phyloP scores from a whole-genome alignment of 2,888 invertebrate species.

The Diplolepis rosae region DNA sequence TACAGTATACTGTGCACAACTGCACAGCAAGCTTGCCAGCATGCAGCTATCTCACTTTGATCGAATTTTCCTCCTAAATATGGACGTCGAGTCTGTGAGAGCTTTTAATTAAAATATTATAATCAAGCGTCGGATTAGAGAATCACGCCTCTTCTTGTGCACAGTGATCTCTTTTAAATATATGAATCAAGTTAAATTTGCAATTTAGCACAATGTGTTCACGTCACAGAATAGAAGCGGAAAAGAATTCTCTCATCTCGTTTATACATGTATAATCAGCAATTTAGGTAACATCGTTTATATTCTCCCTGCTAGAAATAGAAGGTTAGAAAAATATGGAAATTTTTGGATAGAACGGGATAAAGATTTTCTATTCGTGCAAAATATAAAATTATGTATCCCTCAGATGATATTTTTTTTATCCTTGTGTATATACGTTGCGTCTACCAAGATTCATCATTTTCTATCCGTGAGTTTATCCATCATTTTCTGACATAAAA shows the following conservation, averaged over 20 bases:
- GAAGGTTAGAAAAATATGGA: no score
- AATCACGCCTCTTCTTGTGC: slow-evolving; percentile 11
- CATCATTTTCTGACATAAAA: no score
- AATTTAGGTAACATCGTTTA: no score
- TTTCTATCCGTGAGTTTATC: no score
- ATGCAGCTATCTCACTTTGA: slow-evolving; percentile 20
- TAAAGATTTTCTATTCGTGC: no score
- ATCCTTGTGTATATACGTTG: no score
- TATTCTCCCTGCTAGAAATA: no score
- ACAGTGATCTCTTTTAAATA: neutral
- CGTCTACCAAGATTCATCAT: no score
- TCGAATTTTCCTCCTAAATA: slow-evolving; percentile 27
- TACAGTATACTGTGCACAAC: slow-evolving; percentile 24
- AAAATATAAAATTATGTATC: no score
- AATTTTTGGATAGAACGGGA: no score
- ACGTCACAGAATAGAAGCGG: neutral
- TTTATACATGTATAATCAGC: neutral
- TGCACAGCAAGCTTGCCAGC: slow-evolving; percentile 22
- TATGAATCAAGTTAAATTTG: slow-evolving; percentile 14
- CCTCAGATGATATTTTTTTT: no score
- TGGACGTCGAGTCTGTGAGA: slow-evolving; percentile 4
- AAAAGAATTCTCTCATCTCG: neutral
- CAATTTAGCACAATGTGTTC: slow-evolving; percentile 1
- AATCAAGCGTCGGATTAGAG: slow-evolving; percentile 21
- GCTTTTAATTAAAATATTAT: slow-evolving; percentile 29